Percentiles rank a stretch among this genome's conserved stretches.
Evolutionary conservation across 2,888 invertebrate species (phyloP).

Genomic region (Sphaeridia pumilis): DNA sequence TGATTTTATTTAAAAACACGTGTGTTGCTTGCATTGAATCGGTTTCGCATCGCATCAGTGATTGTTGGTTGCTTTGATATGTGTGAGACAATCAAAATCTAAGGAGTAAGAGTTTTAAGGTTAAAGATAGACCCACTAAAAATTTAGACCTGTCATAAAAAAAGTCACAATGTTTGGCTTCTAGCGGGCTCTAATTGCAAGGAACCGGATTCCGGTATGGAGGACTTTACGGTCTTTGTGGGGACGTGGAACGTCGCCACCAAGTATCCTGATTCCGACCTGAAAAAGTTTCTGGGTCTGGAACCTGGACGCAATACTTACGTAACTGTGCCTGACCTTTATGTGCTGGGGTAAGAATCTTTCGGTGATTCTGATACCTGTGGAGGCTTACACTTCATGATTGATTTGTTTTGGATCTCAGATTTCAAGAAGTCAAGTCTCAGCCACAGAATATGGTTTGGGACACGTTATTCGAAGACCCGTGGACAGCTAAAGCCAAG

Average conservation of each 20-base stretch:
- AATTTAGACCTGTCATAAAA: too few relatives aligned
- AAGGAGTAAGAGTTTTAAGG: too few relatives aligned
- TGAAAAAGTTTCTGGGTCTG: conserved; percentile 58
- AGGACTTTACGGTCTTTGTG: conserved; percentile 50
- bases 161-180: too few relatives aligned
- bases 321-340: conserved; percentile 66
- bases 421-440: conserved; percentile 78
- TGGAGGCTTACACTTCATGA: background rate
- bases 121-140: too few relatives aligned
- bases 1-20: too few relatives aligned
- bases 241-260: conserved; percentile 87
- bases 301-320: conserved; percentile 49
- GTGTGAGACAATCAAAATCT: too few relatives aligned
- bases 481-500: conserved; percentile 53
- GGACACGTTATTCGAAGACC: conserved; percentile 60
- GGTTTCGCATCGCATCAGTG: too few relatives aligned
- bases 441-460: conserved; percentile 73
- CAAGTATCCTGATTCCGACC: conserved; percentile 50
- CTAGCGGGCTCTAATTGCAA: background rate
- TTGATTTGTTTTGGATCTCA: conserved; percentile 37
- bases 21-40: too few relatives aligned
- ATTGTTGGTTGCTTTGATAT: too few relatives aligned
- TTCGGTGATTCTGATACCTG: too few relatives aligned
- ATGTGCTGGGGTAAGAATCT: conserved; percentile 59
- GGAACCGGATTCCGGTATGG: conserved; percentile 19